phyloP scores from a whole-genome alignment of 2,113 vertebrate genomes.

The Aegithalos caudatus region DNA sequence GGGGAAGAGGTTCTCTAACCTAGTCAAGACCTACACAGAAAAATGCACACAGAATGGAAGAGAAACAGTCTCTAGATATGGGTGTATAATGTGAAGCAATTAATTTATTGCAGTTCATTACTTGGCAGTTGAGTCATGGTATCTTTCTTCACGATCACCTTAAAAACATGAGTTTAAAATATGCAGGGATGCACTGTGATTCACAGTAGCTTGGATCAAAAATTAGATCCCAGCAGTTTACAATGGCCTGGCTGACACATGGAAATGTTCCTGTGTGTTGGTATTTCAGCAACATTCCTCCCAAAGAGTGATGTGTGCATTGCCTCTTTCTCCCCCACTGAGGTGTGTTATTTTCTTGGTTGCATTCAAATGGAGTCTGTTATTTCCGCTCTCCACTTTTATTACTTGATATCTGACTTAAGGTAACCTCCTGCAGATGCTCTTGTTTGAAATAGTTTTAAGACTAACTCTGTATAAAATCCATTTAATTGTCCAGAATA shows the following conservation, averaged over 20 bases:
- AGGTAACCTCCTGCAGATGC: not conserved
- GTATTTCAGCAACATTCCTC: not conserved
- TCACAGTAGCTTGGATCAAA: not conserved
- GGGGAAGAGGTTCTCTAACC: not conserved
- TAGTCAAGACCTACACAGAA: not conserved
- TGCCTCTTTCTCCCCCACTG: not conserved
- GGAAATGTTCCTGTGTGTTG: accelerated
- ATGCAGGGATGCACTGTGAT: not conserved
- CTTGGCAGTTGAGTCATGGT: not conserved
- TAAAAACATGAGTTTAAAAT: not conserved
- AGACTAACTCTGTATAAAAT: not conserved
- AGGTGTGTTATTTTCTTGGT: not conserved
- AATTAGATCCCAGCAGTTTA: not conserved
- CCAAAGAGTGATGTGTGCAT: not conserved
- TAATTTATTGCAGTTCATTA: not conserved
- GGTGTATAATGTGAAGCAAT: not conserved
- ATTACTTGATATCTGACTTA: not conserved
- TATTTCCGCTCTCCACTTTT: not conserved
- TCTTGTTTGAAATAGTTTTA: not conserved
- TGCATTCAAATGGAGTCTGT: not conserved
- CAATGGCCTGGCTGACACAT: not conserved
- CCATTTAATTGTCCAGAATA: not conserved
- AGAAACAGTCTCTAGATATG: not conserved
- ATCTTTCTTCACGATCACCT: not conserved
- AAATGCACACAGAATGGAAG: not conserved